Evolutionary conservation across 2,113 vertebrate species (phyloP).

Genomic region (Sciurus niger): DNA sequence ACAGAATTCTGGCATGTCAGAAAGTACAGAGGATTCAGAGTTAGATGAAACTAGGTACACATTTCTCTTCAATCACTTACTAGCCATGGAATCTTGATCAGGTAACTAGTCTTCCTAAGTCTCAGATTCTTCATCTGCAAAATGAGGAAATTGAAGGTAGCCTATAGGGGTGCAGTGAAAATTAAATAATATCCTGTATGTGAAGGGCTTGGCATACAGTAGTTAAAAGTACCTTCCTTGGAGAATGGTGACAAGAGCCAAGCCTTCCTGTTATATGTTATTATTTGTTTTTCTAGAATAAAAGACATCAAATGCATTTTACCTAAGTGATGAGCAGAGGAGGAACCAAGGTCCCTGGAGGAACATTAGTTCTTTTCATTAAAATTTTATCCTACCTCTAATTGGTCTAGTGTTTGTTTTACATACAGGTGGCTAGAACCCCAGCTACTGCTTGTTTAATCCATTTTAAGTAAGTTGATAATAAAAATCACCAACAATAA

Average conservation of each 20-base stretch:
- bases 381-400: conserved; percentile 21
- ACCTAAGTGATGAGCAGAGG: conserved; percentile 39
- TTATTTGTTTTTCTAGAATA: conserved; percentile 44
- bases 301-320: conserved; percentile 33
- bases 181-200: conserved; percentile 65
- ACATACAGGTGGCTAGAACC: conserved; percentile 23
- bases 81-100: conserved; percentile 1
- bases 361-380: conserved; percentile 36
- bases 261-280: not conserved
- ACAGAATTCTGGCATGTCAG: not conserved
- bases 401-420: conserved; percentile 56
- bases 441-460: conserved; percentile 28
- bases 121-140: conserved; percentile 48
- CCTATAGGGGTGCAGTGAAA: conserved; percentile 8
- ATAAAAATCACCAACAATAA: conserved; percentile 42
- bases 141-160: conserved; percentile 42
- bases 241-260: conserved; percentile 11
- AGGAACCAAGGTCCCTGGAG: not conserved
- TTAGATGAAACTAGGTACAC: not conserved
- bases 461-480: conserved; percentile 37
- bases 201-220: conserved; percentile 31
- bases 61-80: not conserved
- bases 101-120: not conserved
- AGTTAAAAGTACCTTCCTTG: conserved; percentile 52
- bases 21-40: not conserved